Evolutionary conservation across 2,113 vertebrate genomes (phyloP), one percentile per base, ranked within the genome.

Genomic region (Sisor rabdophorus): DNA sequence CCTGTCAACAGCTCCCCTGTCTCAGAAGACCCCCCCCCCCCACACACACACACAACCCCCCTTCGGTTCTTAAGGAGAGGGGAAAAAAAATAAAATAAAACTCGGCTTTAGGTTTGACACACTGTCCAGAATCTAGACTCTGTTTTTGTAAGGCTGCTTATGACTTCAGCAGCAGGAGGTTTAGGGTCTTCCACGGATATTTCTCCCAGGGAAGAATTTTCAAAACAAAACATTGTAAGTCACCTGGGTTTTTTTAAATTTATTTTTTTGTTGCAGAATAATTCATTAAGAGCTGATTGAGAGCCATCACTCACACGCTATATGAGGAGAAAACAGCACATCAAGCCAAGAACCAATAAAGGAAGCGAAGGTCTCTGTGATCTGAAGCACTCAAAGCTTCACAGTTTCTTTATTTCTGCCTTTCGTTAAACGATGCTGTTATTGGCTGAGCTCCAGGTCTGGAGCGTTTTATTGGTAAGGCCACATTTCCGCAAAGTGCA

Each of bases 121-220:
- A 84, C 86, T 87, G 85, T 87, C 82, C 86, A 88, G 87, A 87
- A 85, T 87, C 85, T 86, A 87, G 86, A 85, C 85, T 54, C 83
- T 87, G 87, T 90, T 91, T 89, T 87, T 85, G 82, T 85, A 86
- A 26, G 74, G 71, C 85, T 78, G 87, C 86, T 87, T 88, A 88
- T 87, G 88, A 88, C 85, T 88, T 85, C 71, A 87, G 80, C 88
- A 83, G 85, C 78, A 72, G 88, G 88, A 88, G 88, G 85, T 79
- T 81, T 80, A 81, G 78, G 85, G 86, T 83, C 86, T 73, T 83
- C 86, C 84, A 55, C 83, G 86, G 88, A 86, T 86, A 86, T 84
- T 88, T 86, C 85, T 86, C 86, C 79, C 84, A 82, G 82, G 83
- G 84, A 87, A 84, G 76, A 79, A 81, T 79, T 86, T 78, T 73